Evolutionary conservation across 1,140 invertebrate genomes (phyloP).

Genomic region (Artemia franciscana): DNA sequence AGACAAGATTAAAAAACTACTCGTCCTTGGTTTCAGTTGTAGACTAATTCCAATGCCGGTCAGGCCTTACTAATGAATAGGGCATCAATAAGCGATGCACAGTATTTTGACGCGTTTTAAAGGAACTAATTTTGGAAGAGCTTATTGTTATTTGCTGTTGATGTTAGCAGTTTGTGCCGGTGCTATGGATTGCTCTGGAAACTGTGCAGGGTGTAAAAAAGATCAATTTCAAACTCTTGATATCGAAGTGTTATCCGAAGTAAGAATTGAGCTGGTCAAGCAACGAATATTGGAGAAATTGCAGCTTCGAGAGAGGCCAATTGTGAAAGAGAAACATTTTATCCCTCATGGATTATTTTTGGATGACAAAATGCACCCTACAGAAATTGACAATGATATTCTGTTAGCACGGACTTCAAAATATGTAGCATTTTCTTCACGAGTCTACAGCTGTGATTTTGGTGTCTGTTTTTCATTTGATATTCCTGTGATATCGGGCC

Average conservation of each 20-base stretch:
- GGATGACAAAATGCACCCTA: too few species aligned
- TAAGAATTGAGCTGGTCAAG: conserved; percentile 49
- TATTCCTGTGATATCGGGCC: not conserved
- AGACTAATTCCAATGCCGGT: too few species aligned
- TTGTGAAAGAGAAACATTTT: not conserved
- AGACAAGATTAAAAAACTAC: too few species aligned
- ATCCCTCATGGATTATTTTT: not conserved
- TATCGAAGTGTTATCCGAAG: conserved; percentile 22
- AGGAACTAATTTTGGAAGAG: too few species aligned
- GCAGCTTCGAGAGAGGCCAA: conserved; percentile 39
- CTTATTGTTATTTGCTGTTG: not conserved
- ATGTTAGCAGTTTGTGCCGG: not conserved
- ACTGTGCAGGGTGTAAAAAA: conserved; percentile 2
- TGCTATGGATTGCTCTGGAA: not conserved
- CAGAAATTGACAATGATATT: not conserved
- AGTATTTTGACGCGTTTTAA: too few species aligned
- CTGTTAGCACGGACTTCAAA: not conserved
- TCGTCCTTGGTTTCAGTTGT: not conserved
- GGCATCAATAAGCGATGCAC: not conserved
- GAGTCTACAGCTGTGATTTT: not conserved
- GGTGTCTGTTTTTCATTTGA: not conserved
- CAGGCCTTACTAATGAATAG: too few species aligned
- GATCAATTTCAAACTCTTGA: not conserved
- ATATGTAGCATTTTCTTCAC: not conserved
- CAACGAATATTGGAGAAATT: conserved; percentile 54